Evolutionary conservation across 64 coral and sea anemone genomes (phyloP).

Genomic region (Montipora efflorescens): DNA sequence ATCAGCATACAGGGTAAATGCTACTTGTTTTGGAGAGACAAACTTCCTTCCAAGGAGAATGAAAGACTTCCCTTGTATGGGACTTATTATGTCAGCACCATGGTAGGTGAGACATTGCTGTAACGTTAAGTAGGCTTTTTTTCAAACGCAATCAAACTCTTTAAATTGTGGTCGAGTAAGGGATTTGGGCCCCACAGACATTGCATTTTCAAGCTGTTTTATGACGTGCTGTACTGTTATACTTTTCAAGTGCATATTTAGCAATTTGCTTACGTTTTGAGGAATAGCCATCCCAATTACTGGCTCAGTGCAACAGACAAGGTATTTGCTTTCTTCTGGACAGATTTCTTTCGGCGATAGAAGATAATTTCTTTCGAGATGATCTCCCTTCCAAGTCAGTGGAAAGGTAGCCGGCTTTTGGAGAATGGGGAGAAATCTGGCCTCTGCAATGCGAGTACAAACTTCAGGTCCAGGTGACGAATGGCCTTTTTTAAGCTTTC

Average conservation of each 20-base stretch:
- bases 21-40: conserved; percentile 63
- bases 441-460: conserved; percentile 19
- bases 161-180: background rate
- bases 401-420: conserved; percentile 73
- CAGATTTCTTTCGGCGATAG: conserved; percentile 60
- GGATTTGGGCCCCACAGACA: background rate
- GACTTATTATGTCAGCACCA: background rate
- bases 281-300: background rate
- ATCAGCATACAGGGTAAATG: conserved; percentile 24
- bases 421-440: conserved; percentile 76
- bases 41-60: conserved; percentile 37
- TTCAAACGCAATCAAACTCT: conserved; percentile 33
- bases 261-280: background rate
- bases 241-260: too few relatives aligned
- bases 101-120: background rate
- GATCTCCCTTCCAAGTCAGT: conserved; percentile 78
- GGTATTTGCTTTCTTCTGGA: conserved; percentile 40
- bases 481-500: conserved; percentile 19
- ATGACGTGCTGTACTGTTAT: too few relatives aligned
- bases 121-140: conserved; percentile 42
- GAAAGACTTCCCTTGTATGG: conserved; percentile 9
- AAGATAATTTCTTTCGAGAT: conserved; percentile 9
- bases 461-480: background rate
- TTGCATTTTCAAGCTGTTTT: background rate
- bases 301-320: conserved; percentile 67